A percentile compares a stretch with the other conserved stretches of the same genome.
phyloP scores from a whole-genome alignment of 2,888 invertebrate species.

The Apamea crenata region DNA sequence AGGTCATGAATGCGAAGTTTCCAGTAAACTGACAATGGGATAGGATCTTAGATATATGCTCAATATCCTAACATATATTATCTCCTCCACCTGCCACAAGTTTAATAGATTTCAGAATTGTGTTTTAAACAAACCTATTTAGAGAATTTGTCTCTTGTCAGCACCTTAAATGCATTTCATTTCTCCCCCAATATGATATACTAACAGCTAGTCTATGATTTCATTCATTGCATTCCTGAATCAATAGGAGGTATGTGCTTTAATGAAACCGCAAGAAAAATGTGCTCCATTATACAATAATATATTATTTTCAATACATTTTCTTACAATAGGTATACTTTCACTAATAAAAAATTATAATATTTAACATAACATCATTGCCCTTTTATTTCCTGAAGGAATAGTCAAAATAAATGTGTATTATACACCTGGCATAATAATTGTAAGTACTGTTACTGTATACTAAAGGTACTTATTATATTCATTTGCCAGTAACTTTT shows the following conservation, averaged over 20 bases:
- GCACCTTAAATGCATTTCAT: too few relatives aligned
- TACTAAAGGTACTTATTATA: neutral
- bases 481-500: neutral
- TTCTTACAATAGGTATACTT: constrained; percentile 17
- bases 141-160: neutral
- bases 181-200: too few relatives aligned
- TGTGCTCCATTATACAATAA: neutral
- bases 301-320: constrained; percentile 13
- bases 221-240: too few relatives aligned
- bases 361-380: neutral
- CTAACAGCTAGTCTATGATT: too few relatives aligned
- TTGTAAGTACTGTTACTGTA: neutral
- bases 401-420: neutral
- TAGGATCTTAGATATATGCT: too few relatives aligned
- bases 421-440: neutral
- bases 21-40: too few relatives aligned
- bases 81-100: neutral
- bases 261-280: constrained; percentile 9
- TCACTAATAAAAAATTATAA: neutral
- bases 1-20: neutral
- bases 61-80: too few relatives aligned
- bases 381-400: neutral
- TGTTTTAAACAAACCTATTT: neutral
- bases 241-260: neutral
- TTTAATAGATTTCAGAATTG: neutral